Evolutionary conservation across 2,888 invertebrate genomes (phyloP).

Genomic region (Xestia rhomboidea): DNA sequence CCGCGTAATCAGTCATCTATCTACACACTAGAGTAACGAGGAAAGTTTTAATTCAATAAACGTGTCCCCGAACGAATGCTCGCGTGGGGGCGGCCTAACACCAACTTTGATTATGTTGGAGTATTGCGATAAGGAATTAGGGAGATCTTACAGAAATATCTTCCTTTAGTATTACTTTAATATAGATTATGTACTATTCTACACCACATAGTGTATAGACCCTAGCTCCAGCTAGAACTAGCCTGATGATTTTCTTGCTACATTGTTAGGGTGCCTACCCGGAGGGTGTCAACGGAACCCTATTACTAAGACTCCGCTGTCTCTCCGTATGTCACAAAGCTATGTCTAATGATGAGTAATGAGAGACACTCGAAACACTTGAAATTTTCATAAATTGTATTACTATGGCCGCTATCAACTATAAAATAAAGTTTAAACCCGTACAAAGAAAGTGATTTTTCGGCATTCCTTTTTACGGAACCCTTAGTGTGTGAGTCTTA

Average conservation of each 20-base stretch:
- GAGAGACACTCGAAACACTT: too few relatives aligned
- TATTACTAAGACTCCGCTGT: too few relatives aligned
- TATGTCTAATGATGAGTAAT: too few relatives aligned
- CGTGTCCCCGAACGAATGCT: conserved; percentile 48
- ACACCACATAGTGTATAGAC: neutral
- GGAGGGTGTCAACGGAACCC: too few relatives aligned
- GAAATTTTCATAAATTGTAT: too few relatives aligned
- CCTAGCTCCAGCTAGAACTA: neutral
- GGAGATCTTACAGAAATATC: conserved; percentile 19
- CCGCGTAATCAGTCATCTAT: conserved; percentile 62
- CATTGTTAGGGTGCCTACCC: too few relatives aligned
- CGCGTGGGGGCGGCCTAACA: conserved; percentile 35
- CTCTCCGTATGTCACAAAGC: too few relatives aligned
- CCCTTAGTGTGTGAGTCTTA: too few relatives aligned
- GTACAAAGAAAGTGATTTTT: too few relatives aligned
- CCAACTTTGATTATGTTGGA: conserved; percentile 52
- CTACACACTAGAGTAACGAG: conserved; percentile 64
- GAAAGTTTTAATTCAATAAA: conserved; percentile 71
- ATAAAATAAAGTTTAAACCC: too few relatives aligned
- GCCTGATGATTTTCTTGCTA: neutral
- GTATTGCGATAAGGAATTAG: conserved; percentile 34
- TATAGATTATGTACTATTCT: neutral
- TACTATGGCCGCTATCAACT: too few relatives aligned
- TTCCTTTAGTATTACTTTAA: conserved; percentile 17
- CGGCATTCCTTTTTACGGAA: too few relatives aligned